Conservation (phyloP, 2,797 vertebrate genomes). For the Hydrolagus colliei region DNA sequence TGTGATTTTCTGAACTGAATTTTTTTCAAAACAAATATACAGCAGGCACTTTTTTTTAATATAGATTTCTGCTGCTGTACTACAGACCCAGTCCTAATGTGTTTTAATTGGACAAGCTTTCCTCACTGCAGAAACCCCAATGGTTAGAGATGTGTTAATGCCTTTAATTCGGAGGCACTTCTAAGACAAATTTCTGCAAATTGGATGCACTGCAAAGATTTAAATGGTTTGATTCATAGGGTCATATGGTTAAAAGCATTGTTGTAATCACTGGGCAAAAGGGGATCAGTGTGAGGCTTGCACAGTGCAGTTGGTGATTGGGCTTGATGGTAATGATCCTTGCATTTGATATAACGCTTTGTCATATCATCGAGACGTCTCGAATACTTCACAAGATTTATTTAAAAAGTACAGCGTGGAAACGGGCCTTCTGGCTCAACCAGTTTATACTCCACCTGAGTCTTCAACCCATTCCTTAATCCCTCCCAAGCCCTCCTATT, state of each 20-base stretch:
- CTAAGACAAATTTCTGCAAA: neutral
- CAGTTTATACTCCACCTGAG: no score
- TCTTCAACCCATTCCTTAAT: no score
- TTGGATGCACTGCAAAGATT: neutral
- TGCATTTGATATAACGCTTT: no score
- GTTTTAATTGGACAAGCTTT: neutral
- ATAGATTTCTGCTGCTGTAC: neutral
- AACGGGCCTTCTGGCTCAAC: no score
- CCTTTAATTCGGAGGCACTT: constrained; percentile 22
- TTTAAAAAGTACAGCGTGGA: no score
- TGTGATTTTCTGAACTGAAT: constrained; percentile 6
- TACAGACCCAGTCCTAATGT: neutral
- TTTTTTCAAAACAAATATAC: constrained; percentile 21
- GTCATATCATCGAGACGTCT: no score
- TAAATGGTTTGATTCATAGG: neutral
- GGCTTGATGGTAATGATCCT: neutral
- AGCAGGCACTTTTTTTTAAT: neutral
- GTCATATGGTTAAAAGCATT: constrained; percentile 21
- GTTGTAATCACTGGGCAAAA: neutral
- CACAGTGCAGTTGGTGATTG: neutral
- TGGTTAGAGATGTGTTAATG: constrained; percentile 19
- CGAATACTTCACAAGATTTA: no score
- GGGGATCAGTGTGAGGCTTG: neutral
- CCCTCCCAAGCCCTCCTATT: no score
- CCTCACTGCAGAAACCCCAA: neutral